Evolutionary conservation across 2,797 vertebrate genomes (phyloP).

Genomic region (Emys orbicularis): DNA sequence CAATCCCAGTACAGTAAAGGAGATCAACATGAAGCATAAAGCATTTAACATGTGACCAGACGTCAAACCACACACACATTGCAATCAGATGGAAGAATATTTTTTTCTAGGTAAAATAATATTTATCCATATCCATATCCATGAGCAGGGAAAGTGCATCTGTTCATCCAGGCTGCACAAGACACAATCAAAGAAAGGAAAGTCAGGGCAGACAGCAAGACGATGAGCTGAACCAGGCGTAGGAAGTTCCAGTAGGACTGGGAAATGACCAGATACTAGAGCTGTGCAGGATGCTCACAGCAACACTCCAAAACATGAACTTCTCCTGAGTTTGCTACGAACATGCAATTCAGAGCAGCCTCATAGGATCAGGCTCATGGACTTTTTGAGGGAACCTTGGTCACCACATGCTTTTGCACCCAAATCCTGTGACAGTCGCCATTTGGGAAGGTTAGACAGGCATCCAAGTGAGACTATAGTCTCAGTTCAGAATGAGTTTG

Average conservation of each 20-base stretch:
- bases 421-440: background rate
- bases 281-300: background rate
- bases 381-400: background rate
- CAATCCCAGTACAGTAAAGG: constrained; percentile 5
- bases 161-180: background rate
- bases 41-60: background rate
- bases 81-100: background rate
- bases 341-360: background rate
- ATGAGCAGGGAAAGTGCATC: background rate
- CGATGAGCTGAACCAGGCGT: background rate
- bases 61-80: background rate
- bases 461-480: background rate
- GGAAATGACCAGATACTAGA: background rate
- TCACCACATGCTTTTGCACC: background rate
- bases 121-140: background rate
- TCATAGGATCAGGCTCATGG: background rate
- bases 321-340: background rate
- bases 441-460: background rate
- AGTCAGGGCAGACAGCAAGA: background rate
- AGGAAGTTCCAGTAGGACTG: background rate
- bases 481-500: background rate
- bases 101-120: background rate
- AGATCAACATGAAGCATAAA: background rate
- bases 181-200: background rate
- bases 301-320: background rate